Base-by-base conservation (phyloP, 1,140 invertebrate genomes). In the Drosophila sp. region DNA sequence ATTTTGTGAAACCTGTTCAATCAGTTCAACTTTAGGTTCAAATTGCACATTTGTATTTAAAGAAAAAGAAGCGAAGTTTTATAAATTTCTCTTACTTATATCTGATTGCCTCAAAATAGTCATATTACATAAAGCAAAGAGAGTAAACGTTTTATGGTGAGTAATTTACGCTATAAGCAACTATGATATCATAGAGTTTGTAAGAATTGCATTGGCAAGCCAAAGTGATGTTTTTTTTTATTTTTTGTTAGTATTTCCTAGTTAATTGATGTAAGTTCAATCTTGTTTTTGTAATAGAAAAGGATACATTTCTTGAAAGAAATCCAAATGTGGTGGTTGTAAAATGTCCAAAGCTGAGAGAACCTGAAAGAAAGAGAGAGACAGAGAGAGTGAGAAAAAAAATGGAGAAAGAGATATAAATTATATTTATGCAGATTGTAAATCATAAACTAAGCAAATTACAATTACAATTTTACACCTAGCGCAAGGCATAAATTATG, bases 291-390 rank as follows among this genome's bases (percentile, higher is more conserved):
- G 40, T 60, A 57, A 66, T 47, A 72, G 76, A 94, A 97, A 98
- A 98, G 97, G 96, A 98, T 98, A 99, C 97, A 99, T 98, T 96
- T 99, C 98, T 94, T 99, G 97, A 94, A 99, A 99, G 94, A 98
- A 98, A 94, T 99, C 98, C 93, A 99, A 95, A 93, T 98, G 97
- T 79, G 98, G 97, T 79, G 98, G 98, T 93, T 99, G 98, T 74
- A 99, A 94, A 92, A 99, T 98, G 93, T 99, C 98, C 93, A 98
- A 94, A 75, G 98, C 97, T 89, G 98, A 98, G 82, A 99, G 94
- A 86, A 99, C 97, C 98, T 98, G 95, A 40, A 94, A 95, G 35
- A 38, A 90, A 80, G 60, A 35, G 56, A 30, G 68, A 66, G 54
- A 62, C 10, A 72, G 30, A 33, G 35, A 11, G 35, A 38, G 35